Percentiles rank a stretch among this genome's conserved stretches.
These are phyloP conservation scores for Caenorhabditis auriculariae DNA, from an alignment of 2,888 invertebrate genomes.

Conservation along the genomic window DNA sequence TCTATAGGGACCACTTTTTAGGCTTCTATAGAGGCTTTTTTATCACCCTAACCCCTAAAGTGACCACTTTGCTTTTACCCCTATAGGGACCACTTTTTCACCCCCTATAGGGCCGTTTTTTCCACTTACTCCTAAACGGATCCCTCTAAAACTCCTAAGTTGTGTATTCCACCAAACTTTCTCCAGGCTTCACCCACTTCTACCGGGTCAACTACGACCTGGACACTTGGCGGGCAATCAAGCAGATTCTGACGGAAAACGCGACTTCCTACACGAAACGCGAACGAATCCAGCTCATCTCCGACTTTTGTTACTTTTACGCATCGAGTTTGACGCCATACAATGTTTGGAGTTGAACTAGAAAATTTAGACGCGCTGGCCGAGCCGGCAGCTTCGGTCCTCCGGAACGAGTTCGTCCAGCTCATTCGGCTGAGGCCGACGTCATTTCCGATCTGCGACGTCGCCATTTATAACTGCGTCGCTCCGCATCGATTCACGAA, in stretches of 20 bases:
- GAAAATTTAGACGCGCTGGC: conserved; percentile 18
- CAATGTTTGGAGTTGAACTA: neutral
- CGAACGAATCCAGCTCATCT: conserved; percentile 35
- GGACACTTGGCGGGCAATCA: conserved; percentile 35
- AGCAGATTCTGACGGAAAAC: conserved; percentile 23
- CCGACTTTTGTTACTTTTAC: conserved; percentile 42
- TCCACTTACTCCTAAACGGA: neutral
- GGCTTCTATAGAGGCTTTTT: too few relatives aligned
- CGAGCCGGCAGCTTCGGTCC: conserved; percentile 29
- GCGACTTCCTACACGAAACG: conserved; percentile 32
- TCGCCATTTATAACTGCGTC: conserved; percentile 26
- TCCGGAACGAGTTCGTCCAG: conserved; percentile 35
- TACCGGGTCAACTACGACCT: conserved; percentile 43
- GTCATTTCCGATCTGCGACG: conserved; percentile 34
- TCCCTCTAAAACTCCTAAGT: neutral
- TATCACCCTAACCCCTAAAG: too few relatives aligned
- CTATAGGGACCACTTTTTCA: too few relatives aligned
- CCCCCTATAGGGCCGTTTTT: neutral
- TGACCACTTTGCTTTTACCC: too few relatives aligned
- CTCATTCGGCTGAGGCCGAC: conserved; percentile 24
- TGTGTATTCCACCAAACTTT: too few relatives aligned
- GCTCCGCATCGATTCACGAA: conserved; percentile 15
- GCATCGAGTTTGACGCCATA: conserved; percentile 10
- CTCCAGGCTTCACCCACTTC: conserved; percentile 28
- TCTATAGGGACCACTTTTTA: too few relatives aligned